Base-by-base conservation (phyloP, 2,888 invertebrate species). In the Tuta absoluta region DNA sequence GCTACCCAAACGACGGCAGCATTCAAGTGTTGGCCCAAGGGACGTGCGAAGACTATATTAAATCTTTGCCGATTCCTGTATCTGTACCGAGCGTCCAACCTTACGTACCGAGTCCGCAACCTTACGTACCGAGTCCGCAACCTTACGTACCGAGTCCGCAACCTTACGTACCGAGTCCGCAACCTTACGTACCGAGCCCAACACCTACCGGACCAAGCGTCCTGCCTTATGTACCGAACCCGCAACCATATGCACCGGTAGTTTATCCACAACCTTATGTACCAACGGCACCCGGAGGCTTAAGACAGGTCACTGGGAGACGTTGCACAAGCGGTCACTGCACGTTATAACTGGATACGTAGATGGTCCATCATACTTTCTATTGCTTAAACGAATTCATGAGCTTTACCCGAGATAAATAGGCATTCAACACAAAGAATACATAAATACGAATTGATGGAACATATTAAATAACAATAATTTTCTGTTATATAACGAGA, bases 11-110 rank as follows among this genome's bases (percentile, higher is more conserved):
- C 10, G 12, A 45, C 1, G 12, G 21, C 1, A 51, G 12, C 0
- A 41, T 67, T 0, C 58, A 63, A 17, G 66, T 71, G 2, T 11
- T 71, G 11, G 68, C 64, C 63, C 3, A 62, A 0, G 72, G 73
- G 4, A 23, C 48, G 17, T 71, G 69, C 51, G 68, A 66, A 23
- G 66, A 2, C 2, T 21, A 17, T 7, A 45, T 45, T 62, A 33
- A 10, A 8, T 33, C 33, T 33, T 10, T 41, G n/a, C 48, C 19
- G 10, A 49, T 49, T 19, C 48, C 48, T 5, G 17, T 5, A 17
- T 17, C 5, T 1, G 17, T 17, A 3, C 8, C 48, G 33, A 8
- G 1, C 33, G 4, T 14, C n/a, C n/a, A n/a, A n/a, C n/a, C 41
- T 41, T 5, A 5, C 17, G 17, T 48, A 17, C 48, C 33, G 8